A percentile compares a stretch with the other conserved stretches of the same genome.
Evolutionary conservation across 2,113 vertebrate species (phyloP).

Genomic region (Crocuta crocuta): DNA sequence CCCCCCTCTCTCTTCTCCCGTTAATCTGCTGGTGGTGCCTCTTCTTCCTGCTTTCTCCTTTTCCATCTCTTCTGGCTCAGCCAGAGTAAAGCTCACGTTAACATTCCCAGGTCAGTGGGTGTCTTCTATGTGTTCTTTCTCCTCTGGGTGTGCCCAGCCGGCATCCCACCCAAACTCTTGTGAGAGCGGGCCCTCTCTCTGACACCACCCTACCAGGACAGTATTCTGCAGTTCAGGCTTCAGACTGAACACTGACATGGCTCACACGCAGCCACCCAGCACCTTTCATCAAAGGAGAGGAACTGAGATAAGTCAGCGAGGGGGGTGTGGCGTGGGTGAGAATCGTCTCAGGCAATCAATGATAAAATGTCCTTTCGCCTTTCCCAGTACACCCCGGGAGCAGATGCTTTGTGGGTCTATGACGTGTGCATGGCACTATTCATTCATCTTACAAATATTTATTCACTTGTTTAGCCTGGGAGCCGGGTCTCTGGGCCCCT

Average conservation of each 20-base stretch:
- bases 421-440: neutral
- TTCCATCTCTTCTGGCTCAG: neutral
- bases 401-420: too few relatives aligned
- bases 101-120: neutral
- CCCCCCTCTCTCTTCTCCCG: neutral
- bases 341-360: fast-evolving
- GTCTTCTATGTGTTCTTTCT: neutral
- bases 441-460: neutral
- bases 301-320: neutral
- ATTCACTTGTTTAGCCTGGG: neutral
- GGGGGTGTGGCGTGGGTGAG: neutral
- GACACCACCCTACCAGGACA: fast-evolving
- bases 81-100: neutral
- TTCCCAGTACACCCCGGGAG: neutral
- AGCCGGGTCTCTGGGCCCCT: neutral
- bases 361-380: neutral
- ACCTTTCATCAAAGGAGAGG: neutral
- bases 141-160: neutral
- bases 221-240: neutral
- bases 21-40: neutral
- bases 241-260: fast-evolving
- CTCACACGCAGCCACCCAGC: neutral
- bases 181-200: neutral
- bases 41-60: neutral
- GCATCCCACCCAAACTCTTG: neutral